Percentiles rank a stretch among this genome's conserved stretches.
phyloP scores from a whole-genome alignment of 2,888 invertebrate genomes.

The Euphydryas editha region DNA sequence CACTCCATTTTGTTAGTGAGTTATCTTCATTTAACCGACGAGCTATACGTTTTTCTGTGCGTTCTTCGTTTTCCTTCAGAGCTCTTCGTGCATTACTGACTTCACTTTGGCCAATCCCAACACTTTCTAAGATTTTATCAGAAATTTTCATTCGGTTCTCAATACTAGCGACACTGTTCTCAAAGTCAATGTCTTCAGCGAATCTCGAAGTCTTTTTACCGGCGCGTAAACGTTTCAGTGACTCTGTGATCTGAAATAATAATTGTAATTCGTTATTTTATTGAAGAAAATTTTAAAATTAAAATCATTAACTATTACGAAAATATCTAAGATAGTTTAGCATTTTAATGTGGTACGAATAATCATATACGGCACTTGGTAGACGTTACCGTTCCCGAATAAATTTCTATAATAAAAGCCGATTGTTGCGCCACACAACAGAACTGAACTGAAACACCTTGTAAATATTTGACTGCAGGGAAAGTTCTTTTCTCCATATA shows the following conservation, averaged over 20 bases:
- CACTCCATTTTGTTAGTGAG: conserved; percentile 86
- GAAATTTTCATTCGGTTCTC: conserved; percentile 84
- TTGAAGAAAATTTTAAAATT: conserved; percentile 14
- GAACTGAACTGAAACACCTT: too few species aligned
- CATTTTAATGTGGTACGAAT: too few species aligned
- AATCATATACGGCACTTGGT: too few species aligned
- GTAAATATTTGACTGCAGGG: too few species aligned
- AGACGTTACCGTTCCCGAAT: too few species aligned
- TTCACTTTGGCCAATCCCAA: conserved; percentile 84
- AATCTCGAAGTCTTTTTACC: conserved; percentile 84
- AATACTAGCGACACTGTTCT: conserved; percentile 82
- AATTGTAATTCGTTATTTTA: conserved; percentile 35
- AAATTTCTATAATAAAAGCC: too few species aligned
- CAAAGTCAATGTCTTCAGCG: conserved; percentile 86
- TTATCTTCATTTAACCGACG: conserved; percentile 72
- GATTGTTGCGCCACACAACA: too few species aligned
- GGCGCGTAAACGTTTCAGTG: conserved; percentile 84
- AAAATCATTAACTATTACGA: too few species aligned
- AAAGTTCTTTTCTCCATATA: too few species aligned
- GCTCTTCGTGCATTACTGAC: conserved; percentile 77
- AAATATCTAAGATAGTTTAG: too few species aligned
- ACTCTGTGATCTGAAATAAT: conserved; percentile 81
- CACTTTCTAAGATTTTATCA: conserved; percentile 86
- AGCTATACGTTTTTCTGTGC: conserved; percentile 75
- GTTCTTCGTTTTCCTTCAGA: conserved; percentile 75